Evolutionary conservation across 2,113 vertebrate species (phyloP), one percentile per base, ranked within the genome.

Genomic region (Delphinapterus leucas): DNA sequence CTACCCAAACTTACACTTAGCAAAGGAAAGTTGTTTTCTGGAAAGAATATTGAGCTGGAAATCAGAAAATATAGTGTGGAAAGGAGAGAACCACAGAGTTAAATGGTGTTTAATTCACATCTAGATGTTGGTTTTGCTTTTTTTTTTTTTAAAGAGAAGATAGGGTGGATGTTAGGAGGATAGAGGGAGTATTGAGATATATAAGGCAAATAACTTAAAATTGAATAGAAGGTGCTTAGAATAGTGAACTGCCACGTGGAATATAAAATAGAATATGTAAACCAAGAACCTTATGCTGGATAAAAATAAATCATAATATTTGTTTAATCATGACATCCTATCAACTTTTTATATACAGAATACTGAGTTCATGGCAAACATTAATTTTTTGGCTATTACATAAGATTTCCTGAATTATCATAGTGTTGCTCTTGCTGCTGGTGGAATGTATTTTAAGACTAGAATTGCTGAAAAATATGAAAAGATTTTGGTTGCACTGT

Each of bases 21-120:
- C 23, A 68, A 95, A 55, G 88, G 63, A 93, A 93, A 89, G 79
- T 79, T 63, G 58, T 60, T 94, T 96, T 87, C 60, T 82, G 41
- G 61, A 82, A 88, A 94, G 76, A 96, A 41, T 87, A 77, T 63
- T 71, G 33, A 90, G 10, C 38, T 44, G 18, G 79, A 95, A 79
- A 90, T 83, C 70, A 73, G 92, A 92, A 96, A 96, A 63, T 47
- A 17, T 5, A 73, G 11, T 84, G 20, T 97, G 38, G 61, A 73
- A 95, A 90, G 44, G 17, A 86, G 63, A 91, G 74, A 92, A 38
- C 4, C 49, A 77, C 49, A 76, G 58, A 94, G 26, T 68, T 88
- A 95, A 68, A 70, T 38, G 26, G 15, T 76, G 26, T 91, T 81
- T 98, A 88, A 74, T 90, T 12, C 25, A 31, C 53, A 61, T 80